A percentile compares a stretch with the other conserved stretches of the same genome.
These are phyloP conservation scores for Euphysa ruthae DNA, from an alignment of 30 jellyfish, hydroid and myxozoan species.

Conservation along the genomic window DNA sequence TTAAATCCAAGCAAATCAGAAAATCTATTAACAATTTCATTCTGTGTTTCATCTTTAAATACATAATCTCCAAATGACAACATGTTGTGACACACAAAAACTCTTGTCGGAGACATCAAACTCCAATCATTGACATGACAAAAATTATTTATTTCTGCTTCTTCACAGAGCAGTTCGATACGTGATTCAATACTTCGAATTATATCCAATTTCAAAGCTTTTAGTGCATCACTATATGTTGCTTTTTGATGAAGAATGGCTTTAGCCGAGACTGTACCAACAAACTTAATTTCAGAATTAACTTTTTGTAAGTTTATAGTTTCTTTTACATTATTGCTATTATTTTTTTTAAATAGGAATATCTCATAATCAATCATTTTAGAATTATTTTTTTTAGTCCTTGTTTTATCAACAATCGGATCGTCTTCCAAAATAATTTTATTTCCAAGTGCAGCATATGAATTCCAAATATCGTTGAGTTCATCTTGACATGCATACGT, in stretches of 20 bases:
- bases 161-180: conserved; percentile 82
- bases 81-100: conserved; percentile 40
- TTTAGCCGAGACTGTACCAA: conserved; percentile 47
- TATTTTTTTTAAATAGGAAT: background rate
- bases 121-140: conserved; percentile 94
- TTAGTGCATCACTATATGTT: conserved; percentile 76
- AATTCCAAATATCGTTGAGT: conserved; percentile 57
- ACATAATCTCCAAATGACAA: conserved; percentile 60
- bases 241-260: conserved; percentile 66
- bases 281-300: conserved; percentile 34
- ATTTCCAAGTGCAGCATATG: conserved; percentile 42
- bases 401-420: background rate
- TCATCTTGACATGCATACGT: conserved; percentile 58
- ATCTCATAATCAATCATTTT: conserved; percentile 1
- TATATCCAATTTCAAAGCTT: conserved; percentile 68
- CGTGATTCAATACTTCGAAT: conserved; percentile 73
- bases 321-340: background rate
- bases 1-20: conserved; percentile 41
- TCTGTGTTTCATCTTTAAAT: conserved; percentile 56
- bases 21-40: conserved; percentile 62
- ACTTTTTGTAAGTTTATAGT: conserved; percentile 1
- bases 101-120: conserved; percentile 79
- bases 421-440: conserved; percentile 37
- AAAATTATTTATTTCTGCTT: conserved; percentile 85
- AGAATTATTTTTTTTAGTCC: background rate